Evolutionary conservation across 2,888 invertebrate genomes (phyloP).

Genomic region (Strigamia crassipes): DNA sequence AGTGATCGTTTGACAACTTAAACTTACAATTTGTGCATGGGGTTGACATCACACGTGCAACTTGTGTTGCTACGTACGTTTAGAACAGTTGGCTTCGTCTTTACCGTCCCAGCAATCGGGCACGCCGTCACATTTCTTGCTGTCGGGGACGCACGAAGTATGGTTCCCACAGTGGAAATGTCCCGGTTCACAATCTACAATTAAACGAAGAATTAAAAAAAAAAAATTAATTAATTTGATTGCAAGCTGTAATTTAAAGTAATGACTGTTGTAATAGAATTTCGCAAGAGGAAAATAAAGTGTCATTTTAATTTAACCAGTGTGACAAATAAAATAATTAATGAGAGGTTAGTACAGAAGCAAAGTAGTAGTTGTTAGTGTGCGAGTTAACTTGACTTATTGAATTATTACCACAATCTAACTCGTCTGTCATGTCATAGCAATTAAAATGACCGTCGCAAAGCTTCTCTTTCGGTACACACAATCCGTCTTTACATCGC

Average conservation of each 20-base stretch:
- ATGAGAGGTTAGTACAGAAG: not conserved
- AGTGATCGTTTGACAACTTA: conserved; percentile 14
- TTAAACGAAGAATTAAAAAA: conserved; percentile 25
- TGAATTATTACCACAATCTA: conserved; percentile 70
- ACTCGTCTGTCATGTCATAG: conserved; percentile 75
- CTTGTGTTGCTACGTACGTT: conserved; percentile 60
- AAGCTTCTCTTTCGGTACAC: conserved; percentile 67
- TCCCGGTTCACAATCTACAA: conserved; percentile 57
- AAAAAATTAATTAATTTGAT: conserved; percentile 57
- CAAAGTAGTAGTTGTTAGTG: not conserved
- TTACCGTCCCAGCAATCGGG: conserved; percentile 79
- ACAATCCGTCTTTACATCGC: conserved; percentile 74
- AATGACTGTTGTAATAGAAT: not conserved
- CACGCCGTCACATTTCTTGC: conserved; percentile 71
- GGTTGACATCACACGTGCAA: conserved; percentile 27
- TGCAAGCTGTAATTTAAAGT: not conserved
- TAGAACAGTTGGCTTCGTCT: conserved; percentile 74
- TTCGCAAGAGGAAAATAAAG: conserved; percentile 24
- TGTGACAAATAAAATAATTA: conserved; percentile 13
- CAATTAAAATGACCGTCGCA: conserved; percentile 77
- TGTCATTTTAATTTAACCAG: conserved; percentile 14
- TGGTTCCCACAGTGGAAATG: conserved; percentile 72
- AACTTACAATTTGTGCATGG: conserved; percentile 43
- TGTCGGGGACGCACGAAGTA: conserved; percentile 72
- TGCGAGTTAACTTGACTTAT: conserved; percentile 20